Base-by-base conservation (phyloP, 2,113 vertebrate genomes). In the Pomatostomus ruficeps region DNA sequence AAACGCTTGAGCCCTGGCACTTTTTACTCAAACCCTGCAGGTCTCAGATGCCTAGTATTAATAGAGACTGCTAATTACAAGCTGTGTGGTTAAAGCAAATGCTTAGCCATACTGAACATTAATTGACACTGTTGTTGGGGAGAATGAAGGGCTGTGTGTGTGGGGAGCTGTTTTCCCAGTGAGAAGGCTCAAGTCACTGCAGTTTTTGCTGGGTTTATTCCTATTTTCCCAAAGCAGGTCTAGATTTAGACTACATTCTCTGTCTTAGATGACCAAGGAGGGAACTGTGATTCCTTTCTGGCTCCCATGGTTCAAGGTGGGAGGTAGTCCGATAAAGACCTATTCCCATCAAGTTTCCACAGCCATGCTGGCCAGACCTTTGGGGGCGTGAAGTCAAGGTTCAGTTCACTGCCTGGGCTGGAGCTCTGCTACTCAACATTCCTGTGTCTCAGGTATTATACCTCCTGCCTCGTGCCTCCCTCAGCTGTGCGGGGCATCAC, bases 1-100 rank as follows among this genome's bases (percentile, higher is more conserved):
- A 96, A 97, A 97, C 96, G 95, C 96, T 92, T 91, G 88, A 95
- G 88, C 74, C 43, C 85, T 95, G 94, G 85, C 92, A 88, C 91
- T 96, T 96, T 88, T 92, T 96, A 52, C 71, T 85, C 85, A 75
- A 91, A 79, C 49, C 40, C 63, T 95, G 74, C 66, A 67, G 70
- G 91, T 96, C 93, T 95, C 95, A 83, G 80, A 83, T 95, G 94
- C 91, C 92, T 97, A 86, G 66, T 95, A 92, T 94, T 96, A 94
- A 85, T 81, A 93, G 91, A 93, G 78, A 79, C 65, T 94, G 88
- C 92, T 95, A 95, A 96, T 94, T 97, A 93, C 85, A 93, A 95
- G 73, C 94, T 59, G 63, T 76, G 88, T 68, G 92, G 85, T 97
- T 94, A 65, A 96, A 87, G 90, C 33, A 75, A 91, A 93, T 79